A percentile compares a stretch with the other conserved stretches of the same genome.
These are phyloP conservation scores for Astur gentilis DNA, from an alignment of 2,113 vertebrate genomes.

Conservation along the genomic window DNA sequence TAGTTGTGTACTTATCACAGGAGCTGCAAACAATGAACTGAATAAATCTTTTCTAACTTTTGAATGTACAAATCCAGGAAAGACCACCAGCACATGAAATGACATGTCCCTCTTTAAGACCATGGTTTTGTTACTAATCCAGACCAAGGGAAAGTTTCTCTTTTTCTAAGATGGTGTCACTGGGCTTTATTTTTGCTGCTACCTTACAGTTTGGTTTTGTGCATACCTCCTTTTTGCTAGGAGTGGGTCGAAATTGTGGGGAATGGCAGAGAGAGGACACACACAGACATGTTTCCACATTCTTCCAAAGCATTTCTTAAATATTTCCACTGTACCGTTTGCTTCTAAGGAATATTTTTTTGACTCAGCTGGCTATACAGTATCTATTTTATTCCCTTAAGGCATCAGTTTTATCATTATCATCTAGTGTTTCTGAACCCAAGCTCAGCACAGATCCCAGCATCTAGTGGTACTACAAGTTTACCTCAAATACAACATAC, in stretches of 20 bases:
- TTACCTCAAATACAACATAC: background rate
- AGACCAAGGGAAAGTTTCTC: background rate
- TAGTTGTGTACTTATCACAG: background rate
- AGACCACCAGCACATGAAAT: background rate
- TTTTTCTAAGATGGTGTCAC: background rate
- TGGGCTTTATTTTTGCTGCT: background rate
- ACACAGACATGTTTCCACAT: background rate
- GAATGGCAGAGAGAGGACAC: background rate
- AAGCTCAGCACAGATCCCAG: background rate
- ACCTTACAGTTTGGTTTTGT: background rate
- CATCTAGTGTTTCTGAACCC: background rate
- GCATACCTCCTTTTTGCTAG: fast-evolving
- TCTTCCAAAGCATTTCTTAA: background rate
- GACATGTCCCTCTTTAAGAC: background rate
- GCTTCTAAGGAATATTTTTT: background rate
- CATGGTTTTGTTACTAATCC: background rate
- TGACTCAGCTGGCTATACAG: background rate
- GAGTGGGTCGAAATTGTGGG: background rate
- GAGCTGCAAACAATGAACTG: background rate
- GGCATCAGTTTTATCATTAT: background rate
- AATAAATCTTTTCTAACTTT: background rate
- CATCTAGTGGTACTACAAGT: background rate
- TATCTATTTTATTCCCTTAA: background rate
- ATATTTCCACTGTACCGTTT: background rate
- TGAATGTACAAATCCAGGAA: background rate